Base-by-base conservation (phyloP, 1,140 invertebrate genomes). In the Saccostrea cuccullata region DNA sequence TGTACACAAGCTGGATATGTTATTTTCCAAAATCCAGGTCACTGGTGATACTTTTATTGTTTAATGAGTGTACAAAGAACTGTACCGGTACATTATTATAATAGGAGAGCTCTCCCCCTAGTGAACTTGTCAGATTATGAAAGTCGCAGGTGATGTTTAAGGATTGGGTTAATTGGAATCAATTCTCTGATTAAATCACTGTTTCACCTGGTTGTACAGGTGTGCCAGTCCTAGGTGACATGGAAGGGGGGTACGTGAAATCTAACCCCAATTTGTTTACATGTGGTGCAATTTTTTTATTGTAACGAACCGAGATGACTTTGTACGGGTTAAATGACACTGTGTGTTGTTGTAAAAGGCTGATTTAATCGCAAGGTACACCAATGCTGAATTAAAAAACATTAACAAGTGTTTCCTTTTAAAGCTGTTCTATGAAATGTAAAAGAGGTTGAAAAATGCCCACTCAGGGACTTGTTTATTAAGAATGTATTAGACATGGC, bases 401-500 rank as follows among this genome's bases (percentile, higher is more conserved):
- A 77, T 36, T 77, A 77, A 77, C 70, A 77, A 77, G 70, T 77
- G 23, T 36, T 77, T 77, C 26, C 23, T 30, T 77, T 30, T 77
- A 77, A 77, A n/a, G 60, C 60, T 36, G 70, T 77, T 77, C 26
- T 15, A 30, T 30, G 70, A 26, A 30, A 36, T 77, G 70, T 64
- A 64, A 64, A 64, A 64, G 58, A n/a, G n/a, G 58, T 64, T 64
- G n/a, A 64, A 64, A 77, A 77, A 77, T 77, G 70, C 70, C 70
- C 70, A 77, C 70, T 77, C 70, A 77, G 26, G 70, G 23, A 36
- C 70, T 77, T 77, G 26, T 77, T 77, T 30, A 30, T 77, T 77
- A 77, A 77, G 23, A 77, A 77, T 64, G 70, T 77, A 77, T 77
- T 77, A 77, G 70, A 77, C 70, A 77, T 77, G 70, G 70, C 70